Percentiles rank a stretch among this genome's conserved stretches.
These are phyloP conservation scores for Austrofundulus limnaeus DNA, from an alignment of 2,113 vertebrate genomes.

Conservation along the genomic window DNA sequence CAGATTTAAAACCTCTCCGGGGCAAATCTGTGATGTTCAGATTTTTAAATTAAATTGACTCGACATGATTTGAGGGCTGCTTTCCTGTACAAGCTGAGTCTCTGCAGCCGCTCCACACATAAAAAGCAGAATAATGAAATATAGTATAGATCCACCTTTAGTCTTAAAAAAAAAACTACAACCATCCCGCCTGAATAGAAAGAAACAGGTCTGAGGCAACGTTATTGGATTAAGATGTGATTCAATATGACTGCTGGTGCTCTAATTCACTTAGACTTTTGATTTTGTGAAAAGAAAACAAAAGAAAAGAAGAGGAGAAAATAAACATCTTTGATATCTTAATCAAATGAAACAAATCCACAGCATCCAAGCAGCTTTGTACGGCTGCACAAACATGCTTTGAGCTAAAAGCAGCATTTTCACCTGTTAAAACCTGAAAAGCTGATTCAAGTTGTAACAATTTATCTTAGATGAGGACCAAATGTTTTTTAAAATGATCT, in stretches of 20 bases:
- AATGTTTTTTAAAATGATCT: not conserved
- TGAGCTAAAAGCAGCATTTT: conserved; percentile 12
- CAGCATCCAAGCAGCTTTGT: not conserved
- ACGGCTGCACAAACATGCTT: not conserved
- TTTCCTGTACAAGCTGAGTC: conserved; percentile 2
- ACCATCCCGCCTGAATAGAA: not conserved
- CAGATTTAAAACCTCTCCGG: conserved; percentile 7
- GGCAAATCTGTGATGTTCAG: conserved; percentile 5
- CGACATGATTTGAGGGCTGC: conserved; percentile 9
- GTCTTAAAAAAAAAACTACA: not conserved
- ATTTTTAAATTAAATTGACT: conserved; percentile 21
- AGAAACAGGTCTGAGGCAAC: conserved; percentile 4
- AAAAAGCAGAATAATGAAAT: conserved; percentile 6
- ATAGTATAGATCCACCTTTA: conserved; percentile 17
- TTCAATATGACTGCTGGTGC: not conserved
- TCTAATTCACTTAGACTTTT: not conserved
- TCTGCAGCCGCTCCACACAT: not conserved
- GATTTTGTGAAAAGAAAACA: not conserved
- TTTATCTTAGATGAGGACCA: conserved; percentile 5
- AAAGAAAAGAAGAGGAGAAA: conserved; percentile 8
- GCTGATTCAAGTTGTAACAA: not conserved
- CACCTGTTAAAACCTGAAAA: conserved; percentile 7
- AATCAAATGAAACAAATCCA: conserved; percentile 2
- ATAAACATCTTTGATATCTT: not conserved
- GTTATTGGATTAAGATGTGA: conserved; percentile 4